Base-by-base conservation (phyloP, 2,888 invertebrate genomes). In the Drosophila borborema region DNA sequence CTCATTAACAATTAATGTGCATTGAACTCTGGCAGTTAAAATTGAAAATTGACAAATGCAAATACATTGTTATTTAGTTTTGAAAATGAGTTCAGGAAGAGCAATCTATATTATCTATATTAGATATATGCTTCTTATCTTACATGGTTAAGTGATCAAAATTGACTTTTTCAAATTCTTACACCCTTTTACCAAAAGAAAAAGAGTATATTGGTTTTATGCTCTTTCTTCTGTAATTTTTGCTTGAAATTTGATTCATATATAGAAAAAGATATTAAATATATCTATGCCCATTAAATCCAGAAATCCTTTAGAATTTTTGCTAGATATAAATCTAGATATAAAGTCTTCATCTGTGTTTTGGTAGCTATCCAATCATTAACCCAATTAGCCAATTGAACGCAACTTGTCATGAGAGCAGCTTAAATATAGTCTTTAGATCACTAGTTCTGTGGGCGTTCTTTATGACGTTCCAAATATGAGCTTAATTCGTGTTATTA, bases 401-500 rank as follows among this genome's bases (percentile, higher is more conserved):
- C 16, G 51, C 59, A 56, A 74, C 48, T 69, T 62, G 61, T 8
- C 59, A 58, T 31, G 48, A 77, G 54, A 49, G 45, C 40, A 28
- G 55, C 59, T 45, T 71, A 77, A 77, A 20, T 48, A 74, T 64
- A 62, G 61, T 46, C 45, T 61, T 79, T 55, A 62, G 64, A 41
- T 48, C 49, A 55, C 48, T 45, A 34, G 54, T 34, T 62, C 63
- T 31, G 74, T 77, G 71, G 82, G 82, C 80, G 80, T 66, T 60
- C 61, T 55, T 74, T 62, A 80, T 75, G 58, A 49, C 76, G 68
- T 79, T 67, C 87, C 77, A 84, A 82, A 87, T 82, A 72, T 76
- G 77, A 51, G 46, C 53, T 61, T 69, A 87, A 84, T 89, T 60
- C 58, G 55, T 69, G 70, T 89, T 74, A 84, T 84, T 84, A 89